Percentiles rank a stretch among this genome's conserved stretches.
Conservation (phyloP, 2,888 invertebrate species). For the Trilocha varians region DNA sequence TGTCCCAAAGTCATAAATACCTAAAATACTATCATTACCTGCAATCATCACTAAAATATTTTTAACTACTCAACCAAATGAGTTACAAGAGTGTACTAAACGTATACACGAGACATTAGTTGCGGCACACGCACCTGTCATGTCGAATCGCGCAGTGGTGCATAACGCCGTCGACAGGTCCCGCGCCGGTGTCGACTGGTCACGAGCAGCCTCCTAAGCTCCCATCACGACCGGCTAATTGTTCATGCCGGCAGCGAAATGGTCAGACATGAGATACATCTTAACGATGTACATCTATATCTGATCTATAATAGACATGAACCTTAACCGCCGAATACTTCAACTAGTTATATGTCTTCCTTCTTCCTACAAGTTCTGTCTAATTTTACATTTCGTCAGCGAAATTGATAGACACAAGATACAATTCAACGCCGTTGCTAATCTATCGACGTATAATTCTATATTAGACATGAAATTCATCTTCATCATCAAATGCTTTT, state of each 20-base stretch:
- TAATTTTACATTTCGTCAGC: no score
- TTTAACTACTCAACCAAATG: background rate
- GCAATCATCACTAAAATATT: background rate
- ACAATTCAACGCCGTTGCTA: no score
- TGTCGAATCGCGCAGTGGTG: slow-evolving; percentile 46
- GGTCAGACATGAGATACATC: background rate
- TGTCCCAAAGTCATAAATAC: no score
- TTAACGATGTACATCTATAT: background rate
- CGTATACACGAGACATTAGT: slow-evolving; percentile 6
- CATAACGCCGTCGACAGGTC: slow-evolving; percentile 36
- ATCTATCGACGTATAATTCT: no score
- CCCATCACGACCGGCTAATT: slow-evolving; percentile 37
- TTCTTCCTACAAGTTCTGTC: no score
- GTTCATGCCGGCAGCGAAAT: slow-evolving; percentile 21
- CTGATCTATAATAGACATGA: background rate
- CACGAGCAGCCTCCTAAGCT: slow-evolving; percentile 30
- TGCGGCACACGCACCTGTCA: slow-evolving; percentile 47
- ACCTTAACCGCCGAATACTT: no score
- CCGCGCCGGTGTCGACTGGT: slow-evolving; percentile 26
- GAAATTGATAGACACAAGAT: no score
- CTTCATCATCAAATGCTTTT: no score
- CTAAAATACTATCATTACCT: no score
- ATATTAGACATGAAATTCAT: no score
- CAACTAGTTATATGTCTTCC: no score
- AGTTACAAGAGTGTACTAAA: background rate